phyloP scores from a whole-genome alignment of 2,113 vertebrate species.

The Xiphophorus couchianus region DNA sequence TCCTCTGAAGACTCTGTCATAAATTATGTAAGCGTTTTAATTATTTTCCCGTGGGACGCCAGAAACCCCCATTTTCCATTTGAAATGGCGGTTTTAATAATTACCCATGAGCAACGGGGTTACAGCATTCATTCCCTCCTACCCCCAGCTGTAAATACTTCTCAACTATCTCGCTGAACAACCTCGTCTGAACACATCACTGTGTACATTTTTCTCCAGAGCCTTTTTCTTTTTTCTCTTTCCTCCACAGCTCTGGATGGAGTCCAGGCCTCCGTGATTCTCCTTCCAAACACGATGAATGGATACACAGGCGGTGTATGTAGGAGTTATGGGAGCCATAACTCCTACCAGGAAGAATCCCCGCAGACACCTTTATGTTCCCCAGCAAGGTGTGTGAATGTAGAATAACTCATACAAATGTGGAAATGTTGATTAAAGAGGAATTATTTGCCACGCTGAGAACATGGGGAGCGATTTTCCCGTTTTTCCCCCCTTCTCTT shows the following conservation, averaged over 20 bases:
- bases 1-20: conserved; percentile 4
- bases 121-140: not conserved
- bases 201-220: conserved; percentile 18
- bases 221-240: not conserved
- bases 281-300: conserved; percentile 16
- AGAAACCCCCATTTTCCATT: too few species aligned
- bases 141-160: conserved; percentile 12
- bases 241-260: not conserved
- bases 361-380: conserved; percentile 9
- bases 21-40: too few species aligned
- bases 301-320: conserved; percentile 8
- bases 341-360: conserved; percentile 7
- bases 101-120: not conserved
- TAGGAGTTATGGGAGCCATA: conserved; percentile 13
- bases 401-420: conserved; percentile 14
- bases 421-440: conserved; percentile 17
- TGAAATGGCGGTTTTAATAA: not conserved
- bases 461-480: not conserved
- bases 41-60: too few species aligned
- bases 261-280: conserved; percentile 15
- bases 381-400: not conserved
- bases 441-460: conserved; percentile 1
- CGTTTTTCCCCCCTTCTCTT: not conserved
- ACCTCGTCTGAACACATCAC: conserved; percentile 41
- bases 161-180: conserved; percentile 20